A percentile compares a stretch with the other conserved stretches of the same genome.
Evolutionary conservation across 2,113 vertebrate species (phyloP).

Genomic region (Lophotis ruficrista): DNA sequence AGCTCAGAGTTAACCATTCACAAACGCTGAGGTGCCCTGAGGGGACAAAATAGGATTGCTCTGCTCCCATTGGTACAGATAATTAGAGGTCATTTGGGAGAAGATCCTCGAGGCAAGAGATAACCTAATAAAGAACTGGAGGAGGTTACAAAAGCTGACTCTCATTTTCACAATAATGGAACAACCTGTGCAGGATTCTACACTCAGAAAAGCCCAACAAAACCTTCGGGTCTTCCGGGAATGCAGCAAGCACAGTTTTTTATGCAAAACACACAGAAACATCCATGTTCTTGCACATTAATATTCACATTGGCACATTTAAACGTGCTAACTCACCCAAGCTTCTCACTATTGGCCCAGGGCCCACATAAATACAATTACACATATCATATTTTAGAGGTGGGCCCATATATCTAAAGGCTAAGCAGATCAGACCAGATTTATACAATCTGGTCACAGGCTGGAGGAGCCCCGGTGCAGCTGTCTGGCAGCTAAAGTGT

Average conservation of each 20-base stretch:
- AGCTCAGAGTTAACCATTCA: slow-evolving; percentile 68
- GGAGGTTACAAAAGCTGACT: neutral
- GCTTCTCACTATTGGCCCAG: neutral
- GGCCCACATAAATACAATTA: neutral
- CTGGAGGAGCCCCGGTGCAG: neutral
- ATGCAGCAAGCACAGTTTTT: neutral
- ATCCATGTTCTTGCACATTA: neutral
- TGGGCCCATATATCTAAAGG: neutral
- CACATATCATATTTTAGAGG: neutral
- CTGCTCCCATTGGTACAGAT: neutral
- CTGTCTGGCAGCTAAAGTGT: neutral
- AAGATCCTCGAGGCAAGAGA: neutral
- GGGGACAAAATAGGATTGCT: slow-evolving; percentile 35
- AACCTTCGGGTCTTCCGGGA: neutral
- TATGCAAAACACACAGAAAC: neutral
- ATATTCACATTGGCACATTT: neutral
- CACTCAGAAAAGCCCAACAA: neutral
- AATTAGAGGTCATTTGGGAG: slow-evolving; percentile 7
- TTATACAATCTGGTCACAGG: neutral
- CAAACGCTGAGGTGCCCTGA: slow-evolving; percentile 39
- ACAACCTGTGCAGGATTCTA: neutral
- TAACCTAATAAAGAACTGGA: neutral
- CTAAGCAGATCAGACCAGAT: neutral
- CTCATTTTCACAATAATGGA: slow-evolving; percentile 22
- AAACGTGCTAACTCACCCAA: neutral